Conservation (phyloP, 2,113 vertebrate genomes). For the Poecilia latipinna region DNA sequence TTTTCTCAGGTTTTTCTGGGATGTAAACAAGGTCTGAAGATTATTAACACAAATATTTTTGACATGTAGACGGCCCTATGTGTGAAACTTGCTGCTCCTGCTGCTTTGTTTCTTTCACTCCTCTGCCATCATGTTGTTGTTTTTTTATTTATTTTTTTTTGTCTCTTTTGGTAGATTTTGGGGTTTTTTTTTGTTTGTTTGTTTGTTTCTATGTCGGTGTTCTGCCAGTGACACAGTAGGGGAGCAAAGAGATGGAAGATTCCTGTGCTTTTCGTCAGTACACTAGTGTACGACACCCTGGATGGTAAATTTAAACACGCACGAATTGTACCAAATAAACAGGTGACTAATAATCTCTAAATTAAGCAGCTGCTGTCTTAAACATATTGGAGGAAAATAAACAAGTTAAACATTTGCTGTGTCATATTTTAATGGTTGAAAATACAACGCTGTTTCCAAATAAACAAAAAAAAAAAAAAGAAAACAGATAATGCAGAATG, state of each 20-base stretch:
- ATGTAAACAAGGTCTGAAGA: conserved; percentile 27
- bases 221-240: conserved; percentile 43
- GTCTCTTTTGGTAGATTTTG: conserved; percentile 35
- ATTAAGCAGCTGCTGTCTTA: neutral
- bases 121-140: conserved; percentile 50
- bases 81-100: conserved; percentile 53
- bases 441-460: neutral
- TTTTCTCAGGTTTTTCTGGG: conserved; percentile 31
- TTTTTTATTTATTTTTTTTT: rapidly evolving
- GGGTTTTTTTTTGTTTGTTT: neutral
- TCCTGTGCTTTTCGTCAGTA: conserved; percentile 25
- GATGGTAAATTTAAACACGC: conserved; percentile 31
- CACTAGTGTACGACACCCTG: conserved; percentile 23
- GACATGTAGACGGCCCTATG: conserved; percentile 43
- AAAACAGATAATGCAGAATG: neutral
- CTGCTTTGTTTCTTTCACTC: conserved; percentile 65
- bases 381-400: neutral
- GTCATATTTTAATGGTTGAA: neutral
- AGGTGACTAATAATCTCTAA: conserved; percentile 8
- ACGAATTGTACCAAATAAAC: conserved; percentile 33
- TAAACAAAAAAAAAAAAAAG: no score
- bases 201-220: conserved; percentile 46
- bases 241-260: conserved; percentile 42
- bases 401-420: neutral
- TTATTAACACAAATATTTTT: conserved; percentile 24